Percentiles rank a stretch among this genome's conserved stretches.
phyloP scores from a whole-genome alignment of 2,888 invertebrate genomes.

The Acronicta psi region DNA sequence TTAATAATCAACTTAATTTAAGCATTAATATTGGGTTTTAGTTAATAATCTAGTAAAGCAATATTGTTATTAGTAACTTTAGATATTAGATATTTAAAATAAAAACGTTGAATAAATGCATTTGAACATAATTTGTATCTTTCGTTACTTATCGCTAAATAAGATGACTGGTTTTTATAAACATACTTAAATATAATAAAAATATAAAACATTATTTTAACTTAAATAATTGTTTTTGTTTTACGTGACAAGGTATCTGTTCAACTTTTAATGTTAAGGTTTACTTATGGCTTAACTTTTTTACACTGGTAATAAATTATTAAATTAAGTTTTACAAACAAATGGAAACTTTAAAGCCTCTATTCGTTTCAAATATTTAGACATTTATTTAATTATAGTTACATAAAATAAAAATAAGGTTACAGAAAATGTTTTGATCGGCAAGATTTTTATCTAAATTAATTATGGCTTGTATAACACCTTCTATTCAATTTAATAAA shows the following conservation, averaged over 20 bases:
- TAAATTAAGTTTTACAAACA: slow-evolving; percentile 31
- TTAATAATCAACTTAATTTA: slow-evolving; percentile 26
- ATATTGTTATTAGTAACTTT: slow-evolving; percentile 18
- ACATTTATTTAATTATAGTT: slow-evolving; percentile 1
- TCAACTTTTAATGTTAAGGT: slow-evolving; percentile 7
- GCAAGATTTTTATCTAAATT: slow-evolving; percentile 22
- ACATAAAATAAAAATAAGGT: neutral
- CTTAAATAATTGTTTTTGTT: slow-evolving; percentile 2
- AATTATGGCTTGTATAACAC: slow-evolving; percentile 14
- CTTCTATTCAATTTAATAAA: slow-evolving; percentile 22
- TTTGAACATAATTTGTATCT: slow-evolving; percentile 34
- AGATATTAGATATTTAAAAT: slow-evolving; percentile 19
- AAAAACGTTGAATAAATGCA: slow-evolving; percentile 46
- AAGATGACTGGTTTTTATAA: slow-evolving; percentile 45
- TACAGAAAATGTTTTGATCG: slow-evolving; percentile 10
- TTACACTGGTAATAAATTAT: slow-evolving; percentile 47
- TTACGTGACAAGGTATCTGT: slow-evolving; percentile 3
- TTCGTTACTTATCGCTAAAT: slow-evolving; percentile 40
- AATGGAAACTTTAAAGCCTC: slow-evolving; percentile 59
- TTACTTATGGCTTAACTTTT: slow-evolving; percentile 76
- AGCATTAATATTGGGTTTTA: slow-evolving; percentile 13
- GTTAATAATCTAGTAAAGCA: slow-evolving; percentile 33
- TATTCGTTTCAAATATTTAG: slow-evolving; percentile 43
- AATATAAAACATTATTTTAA: slow-evolving; percentile 12
- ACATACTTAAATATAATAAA: slow-evolving; percentile 25